phyloP scores from a whole-genome alignment of 1,140 invertebrate genomes.

The Druon quercuslanigerum region DNA sequence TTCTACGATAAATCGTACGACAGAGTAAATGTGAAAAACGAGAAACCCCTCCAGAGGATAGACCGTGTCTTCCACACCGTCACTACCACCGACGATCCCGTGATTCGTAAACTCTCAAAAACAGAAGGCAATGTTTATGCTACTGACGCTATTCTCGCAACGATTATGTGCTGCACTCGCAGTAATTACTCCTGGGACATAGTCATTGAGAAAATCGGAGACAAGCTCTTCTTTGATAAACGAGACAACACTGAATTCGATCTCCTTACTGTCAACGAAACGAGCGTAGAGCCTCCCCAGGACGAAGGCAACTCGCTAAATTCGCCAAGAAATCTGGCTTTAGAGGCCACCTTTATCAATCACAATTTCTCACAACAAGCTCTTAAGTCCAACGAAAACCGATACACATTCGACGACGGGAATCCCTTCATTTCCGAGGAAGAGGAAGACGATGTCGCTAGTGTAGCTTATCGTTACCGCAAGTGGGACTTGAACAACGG shows the following conservation, averaged over 20 bases:
- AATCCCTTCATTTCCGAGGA: conserved; percentile 97
- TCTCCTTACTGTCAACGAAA: conserved; percentile 98
- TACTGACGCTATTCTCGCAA: conserved; percentile 97
- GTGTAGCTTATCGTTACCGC: conserved; percentile 96
- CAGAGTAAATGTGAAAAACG: conserved; percentile 97
- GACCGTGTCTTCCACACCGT: conserved; percentile 98
- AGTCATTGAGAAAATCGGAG: conserved; percentile 97
- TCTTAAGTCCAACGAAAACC: conserved; percentile 81
- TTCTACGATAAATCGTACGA: conserved; percentile 99
- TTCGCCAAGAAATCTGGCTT: conserved; percentile 94
- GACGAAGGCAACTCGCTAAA: conserved; percentile 97
- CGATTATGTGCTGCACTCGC: conserved; percentile 98
- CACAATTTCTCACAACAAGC: conserved; percentile 99
- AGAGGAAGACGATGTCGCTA: conserved; percentile 95
- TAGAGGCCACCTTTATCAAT: conserved; percentile 99
- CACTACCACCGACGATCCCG: conserved; percentile 98
- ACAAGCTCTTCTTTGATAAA: conserved; percentile 99
- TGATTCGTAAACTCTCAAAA: conserved; percentile 95
- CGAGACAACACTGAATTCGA: conserved; percentile 98
- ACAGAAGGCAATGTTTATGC: conserved; percentile 98
- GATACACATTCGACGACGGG: conserved; percentile 91
- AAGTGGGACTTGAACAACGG: conserved; percentile 98
- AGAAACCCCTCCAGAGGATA: conserved; percentile 93
- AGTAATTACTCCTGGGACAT: conserved; percentile 99
- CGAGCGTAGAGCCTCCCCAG: conserved; percentile 96